Evolutionary conservation across 2,113 vertebrate species (phyloP).

Genomic region (Hylia prasina): DNA sequence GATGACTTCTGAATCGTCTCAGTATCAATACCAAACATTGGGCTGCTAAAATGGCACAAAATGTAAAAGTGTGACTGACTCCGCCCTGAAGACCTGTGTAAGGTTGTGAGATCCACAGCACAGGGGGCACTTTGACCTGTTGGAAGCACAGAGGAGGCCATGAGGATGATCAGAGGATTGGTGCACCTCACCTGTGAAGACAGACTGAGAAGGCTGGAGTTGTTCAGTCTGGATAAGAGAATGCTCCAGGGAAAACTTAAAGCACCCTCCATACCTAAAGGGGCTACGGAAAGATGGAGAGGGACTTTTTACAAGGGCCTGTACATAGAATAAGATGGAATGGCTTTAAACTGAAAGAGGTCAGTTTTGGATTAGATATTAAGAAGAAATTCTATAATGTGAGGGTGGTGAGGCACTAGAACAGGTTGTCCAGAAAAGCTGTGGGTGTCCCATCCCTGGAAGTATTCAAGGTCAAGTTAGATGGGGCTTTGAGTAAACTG

Average conservation of each 20-base stretch:
- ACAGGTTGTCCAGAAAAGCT: background rate
- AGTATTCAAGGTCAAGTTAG: background rate
- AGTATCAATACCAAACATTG: background rate
- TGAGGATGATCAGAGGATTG: no score
- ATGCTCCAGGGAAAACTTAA: no score
- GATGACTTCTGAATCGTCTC: background rate
- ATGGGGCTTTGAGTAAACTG: background rate
- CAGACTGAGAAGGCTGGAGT: background rate
- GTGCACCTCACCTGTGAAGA: background rate
- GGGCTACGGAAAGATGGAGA: background rate
- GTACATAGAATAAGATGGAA: background rate
- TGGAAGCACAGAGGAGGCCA: background rate
- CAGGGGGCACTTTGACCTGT: background rate
- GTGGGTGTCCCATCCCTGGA: background rate
- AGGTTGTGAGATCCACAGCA: background rate
- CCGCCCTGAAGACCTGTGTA: rapidly evolving
- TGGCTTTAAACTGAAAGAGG: background rate
- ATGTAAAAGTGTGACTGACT: background rate
- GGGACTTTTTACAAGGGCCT: background rate
- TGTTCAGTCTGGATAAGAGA: background rate
- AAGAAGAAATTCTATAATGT: background rate
- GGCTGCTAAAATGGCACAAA: background rate
- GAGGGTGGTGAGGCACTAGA: background rate
- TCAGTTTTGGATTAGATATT: background rate
- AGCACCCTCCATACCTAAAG: background rate